These are phyloP conservation scores for Acrobasis suavella DNA, from an alignment of 2,888 invertebrate species.

Conservation along the genomic window DNA sequence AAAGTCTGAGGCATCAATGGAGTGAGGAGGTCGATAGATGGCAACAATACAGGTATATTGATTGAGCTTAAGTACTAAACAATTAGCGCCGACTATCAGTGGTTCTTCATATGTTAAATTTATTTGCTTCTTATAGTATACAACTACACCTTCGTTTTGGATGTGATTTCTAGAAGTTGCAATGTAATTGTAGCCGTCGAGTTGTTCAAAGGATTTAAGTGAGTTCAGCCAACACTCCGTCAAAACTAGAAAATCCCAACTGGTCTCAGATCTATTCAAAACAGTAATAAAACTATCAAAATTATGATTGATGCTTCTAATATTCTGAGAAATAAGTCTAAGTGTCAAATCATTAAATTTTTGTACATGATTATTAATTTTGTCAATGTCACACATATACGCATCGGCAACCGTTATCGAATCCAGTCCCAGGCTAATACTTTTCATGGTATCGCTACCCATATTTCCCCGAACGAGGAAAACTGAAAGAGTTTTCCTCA, in stretches of 20 bases:
- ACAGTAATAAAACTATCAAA: conserved; percentile 29
- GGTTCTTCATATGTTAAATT: no score
- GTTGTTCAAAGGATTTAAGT: no score
- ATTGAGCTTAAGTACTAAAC: no score
- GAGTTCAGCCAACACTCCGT: no score
- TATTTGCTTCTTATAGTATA: neutral
- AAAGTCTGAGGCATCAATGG: no score
- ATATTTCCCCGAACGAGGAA: neutral
- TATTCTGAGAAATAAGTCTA: conserved; percentile 33
- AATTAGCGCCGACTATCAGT: no score
- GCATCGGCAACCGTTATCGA: neutral
- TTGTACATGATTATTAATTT: no score
- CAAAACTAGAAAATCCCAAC: no score
- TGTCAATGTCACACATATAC: conserved; percentile 11
- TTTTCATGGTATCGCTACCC: conserved; percentile 5
- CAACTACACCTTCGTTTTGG: neutral
- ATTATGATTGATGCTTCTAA: conserved; percentile 34
- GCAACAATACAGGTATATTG: no score
- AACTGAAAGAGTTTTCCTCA: no score
- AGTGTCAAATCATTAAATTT: neutral
- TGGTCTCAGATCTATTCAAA: conserved; percentile 25
- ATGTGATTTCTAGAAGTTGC: neutral
- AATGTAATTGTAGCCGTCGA: neutral
- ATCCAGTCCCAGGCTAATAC: conserved; percentile 13
- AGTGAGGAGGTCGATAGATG: no score